Conservation (phyloP, 2,113 vertebrate species). For the Abramis brama region DNA sequence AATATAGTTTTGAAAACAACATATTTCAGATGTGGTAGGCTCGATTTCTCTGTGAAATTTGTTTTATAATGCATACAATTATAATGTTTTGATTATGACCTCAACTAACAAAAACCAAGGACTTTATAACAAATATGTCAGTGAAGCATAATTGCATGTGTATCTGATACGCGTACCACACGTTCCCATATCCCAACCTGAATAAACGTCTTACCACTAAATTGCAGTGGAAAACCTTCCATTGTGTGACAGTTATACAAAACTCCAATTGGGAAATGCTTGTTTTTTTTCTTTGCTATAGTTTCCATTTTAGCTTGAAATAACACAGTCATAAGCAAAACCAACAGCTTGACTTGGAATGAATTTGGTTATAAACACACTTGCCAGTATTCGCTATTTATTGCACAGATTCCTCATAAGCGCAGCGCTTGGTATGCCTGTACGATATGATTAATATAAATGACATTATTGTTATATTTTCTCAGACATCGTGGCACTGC, state of each 20-base stretch:
- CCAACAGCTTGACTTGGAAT: slow-evolving; percentile 48
- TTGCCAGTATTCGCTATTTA: slow-evolving; percentile 55
- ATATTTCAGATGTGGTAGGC: background rate
- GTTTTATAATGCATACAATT: no score
- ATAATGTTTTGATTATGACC: background rate
- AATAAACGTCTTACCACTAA: slow-evolving; percentile 53
- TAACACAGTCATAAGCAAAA: slow-evolving; percentile 50
- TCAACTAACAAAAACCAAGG: background rate
- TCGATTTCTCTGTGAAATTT: background rate
- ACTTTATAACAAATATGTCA: background rate
- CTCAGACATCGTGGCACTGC: slow-evolving; percentile 18
- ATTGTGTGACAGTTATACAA: slow-evolving; percentile 54
- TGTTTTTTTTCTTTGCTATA: slow-evolving; percentile 44
- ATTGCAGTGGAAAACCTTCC: slow-evolving; percentile 52
- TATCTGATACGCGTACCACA: background rate
- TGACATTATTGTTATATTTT: slow-evolving; percentile 38
- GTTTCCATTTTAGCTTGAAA: slow-evolving; percentile 59
- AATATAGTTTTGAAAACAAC: background rate
- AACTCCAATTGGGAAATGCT: slow-evolving; percentile 54
- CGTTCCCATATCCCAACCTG: background rate
- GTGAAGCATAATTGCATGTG: background rate
- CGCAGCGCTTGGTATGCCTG: background rate
- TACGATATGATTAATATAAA: slow-evolving; percentile 32
- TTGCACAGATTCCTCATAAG: slow-evolving; percentile 49
- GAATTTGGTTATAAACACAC: slow-evolving; percentile 56